phyloP scores from a whole-genome alignment of 1,140 invertebrate genomes.

The Brachionus koreanus region DNA sequence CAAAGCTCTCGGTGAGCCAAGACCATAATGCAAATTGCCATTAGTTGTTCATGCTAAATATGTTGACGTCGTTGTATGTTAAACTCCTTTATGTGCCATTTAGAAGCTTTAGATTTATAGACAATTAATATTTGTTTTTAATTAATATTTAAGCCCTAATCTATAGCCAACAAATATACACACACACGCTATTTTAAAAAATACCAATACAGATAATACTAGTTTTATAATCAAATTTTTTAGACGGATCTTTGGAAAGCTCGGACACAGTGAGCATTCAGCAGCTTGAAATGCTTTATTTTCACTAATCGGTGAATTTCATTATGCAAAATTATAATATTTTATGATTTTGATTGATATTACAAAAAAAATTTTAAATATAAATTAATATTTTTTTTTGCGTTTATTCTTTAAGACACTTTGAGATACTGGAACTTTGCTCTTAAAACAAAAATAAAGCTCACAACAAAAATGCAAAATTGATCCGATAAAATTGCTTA shows the following conservation, averaged over 20 bases:
- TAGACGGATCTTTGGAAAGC: not conserved
- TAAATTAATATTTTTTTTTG: not conserved
- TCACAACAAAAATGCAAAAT: not conserved
- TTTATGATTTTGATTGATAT: conserved; percentile 26
- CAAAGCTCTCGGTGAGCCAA: not conserved
- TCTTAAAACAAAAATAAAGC: not conserved
- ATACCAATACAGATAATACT: not conserved
- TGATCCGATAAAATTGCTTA: not conserved
- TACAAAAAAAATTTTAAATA: not conserved
- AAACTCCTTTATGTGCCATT: conserved; percentile 31
- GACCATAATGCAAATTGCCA: not conserved
- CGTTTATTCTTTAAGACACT: not conserved
- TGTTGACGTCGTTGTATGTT: conserved; percentile 22
- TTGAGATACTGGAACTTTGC: not conserved
- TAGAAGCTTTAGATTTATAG: conserved; percentile 6
- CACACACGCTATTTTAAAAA: not conserved
- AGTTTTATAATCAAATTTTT: not conserved
- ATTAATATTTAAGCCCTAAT: not conserved
- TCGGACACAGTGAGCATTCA: not conserved
- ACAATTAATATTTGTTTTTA: conserved; percentile 40
- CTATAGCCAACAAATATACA: not conserved
- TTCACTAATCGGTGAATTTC: not conserved
- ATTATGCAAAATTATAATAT: conserved; percentile 38
- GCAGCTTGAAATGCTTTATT: not conserved
- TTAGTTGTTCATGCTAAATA: not conserved